A percentile compares a stretch with the other conserved stretches of the same genome.
Evolutionary conservation across 2,888 invertebrate species (phyloP).

Genomic region (Empis livida): DNA sequence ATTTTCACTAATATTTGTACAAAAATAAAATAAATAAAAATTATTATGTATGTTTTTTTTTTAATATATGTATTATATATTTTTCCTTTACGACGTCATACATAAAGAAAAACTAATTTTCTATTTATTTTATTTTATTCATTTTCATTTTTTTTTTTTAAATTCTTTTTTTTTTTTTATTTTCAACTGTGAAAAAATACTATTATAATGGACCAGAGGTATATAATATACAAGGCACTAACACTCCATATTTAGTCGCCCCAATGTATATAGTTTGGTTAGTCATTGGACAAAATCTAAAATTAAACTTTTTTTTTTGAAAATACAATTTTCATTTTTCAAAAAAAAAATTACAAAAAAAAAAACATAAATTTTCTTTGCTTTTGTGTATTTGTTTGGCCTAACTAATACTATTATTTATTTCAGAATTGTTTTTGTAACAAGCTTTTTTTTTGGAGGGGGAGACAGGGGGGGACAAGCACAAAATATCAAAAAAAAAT

Average conservation of each 20-base stretch:
- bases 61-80: too few relatives aligned
- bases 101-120: not conserved
- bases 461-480: too few relatives aligned
- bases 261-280: slow-evolving; percentile 7
- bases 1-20: not conserved
- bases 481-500: too few relatives aligned
- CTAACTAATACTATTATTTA: too few relatives aligned
- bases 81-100: not conserved
- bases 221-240: slow-evolving; percentile 5
- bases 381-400: too few relatives aligned
- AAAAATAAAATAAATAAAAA: not conserved
- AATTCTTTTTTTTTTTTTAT: not conserved
- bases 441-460: too few relatives aligned
- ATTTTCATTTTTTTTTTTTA: not conserved
- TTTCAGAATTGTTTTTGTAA: too few relatives aligned
- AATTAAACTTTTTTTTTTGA: slow-evolving; percentile 21
- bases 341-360: too few relatives aligned
- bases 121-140: not conserved
- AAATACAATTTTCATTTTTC: slow-evolving; percentile 2
- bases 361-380: too few relatives aligned
- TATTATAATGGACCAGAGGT: not conserved
- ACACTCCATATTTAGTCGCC: slow-evolving; percentile 18
- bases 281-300: slow-evolving; percentile 23
- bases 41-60: not conserved
- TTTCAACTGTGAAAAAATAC: not conserved